Conservation (phyloP, 1,140 invertebrate species). For the Polyergus mexicanus region DNA sequence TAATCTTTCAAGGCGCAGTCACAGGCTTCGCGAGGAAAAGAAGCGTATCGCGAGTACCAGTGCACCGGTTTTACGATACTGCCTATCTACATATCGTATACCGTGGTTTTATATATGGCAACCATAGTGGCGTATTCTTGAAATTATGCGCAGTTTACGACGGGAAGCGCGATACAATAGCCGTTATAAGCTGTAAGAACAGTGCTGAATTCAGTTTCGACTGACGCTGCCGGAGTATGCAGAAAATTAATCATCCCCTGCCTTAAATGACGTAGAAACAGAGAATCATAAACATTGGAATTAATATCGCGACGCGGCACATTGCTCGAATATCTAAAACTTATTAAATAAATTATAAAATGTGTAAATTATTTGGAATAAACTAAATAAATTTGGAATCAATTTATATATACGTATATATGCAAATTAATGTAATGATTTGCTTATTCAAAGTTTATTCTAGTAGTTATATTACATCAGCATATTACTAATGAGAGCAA, state of each 20-base stretch:
- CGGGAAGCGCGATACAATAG: slow-evolving; percentile 43
- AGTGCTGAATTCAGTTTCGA: slow-evolving; percentile 35
- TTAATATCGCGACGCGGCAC: not conserved
- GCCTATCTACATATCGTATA: slow-evolving; percentile 55
- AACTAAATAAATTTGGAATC: not conserved
- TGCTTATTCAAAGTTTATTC: not conserved
- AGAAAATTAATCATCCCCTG: slow-evolving; percentile 46
- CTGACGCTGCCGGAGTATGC: not conserved
- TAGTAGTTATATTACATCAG: not conserved
- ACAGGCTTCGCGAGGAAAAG: not conserved
- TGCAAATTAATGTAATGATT: not conserved
- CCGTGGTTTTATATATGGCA: slow-evolving; percentile 17
- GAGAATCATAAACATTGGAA: slow-evolving; percentile 3
- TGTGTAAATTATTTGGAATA: slow-evolving; percentile 6
- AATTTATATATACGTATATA: not conserved
- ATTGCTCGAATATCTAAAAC: not conserved
- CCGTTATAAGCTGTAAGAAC: slow-evolving; percentile 42
- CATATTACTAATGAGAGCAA: slow-evolving; percentile 18
- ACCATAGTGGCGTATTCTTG: slow-evolving; percentile 42
- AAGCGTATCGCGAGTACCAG: slow-evolving; percentile 8
- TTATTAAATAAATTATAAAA: not conserved
- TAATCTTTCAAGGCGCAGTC: slow-evolving; percentile 23
- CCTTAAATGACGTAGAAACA: not conserved
- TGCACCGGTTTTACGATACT: slow-evolving; percentile 46
- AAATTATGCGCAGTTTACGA: slow-evolving; percentile 68